phyloP scores from a whole-genome alignment of 2,888 invertebrate genomes.

The Pardosa pseudoannulata region DNA sequence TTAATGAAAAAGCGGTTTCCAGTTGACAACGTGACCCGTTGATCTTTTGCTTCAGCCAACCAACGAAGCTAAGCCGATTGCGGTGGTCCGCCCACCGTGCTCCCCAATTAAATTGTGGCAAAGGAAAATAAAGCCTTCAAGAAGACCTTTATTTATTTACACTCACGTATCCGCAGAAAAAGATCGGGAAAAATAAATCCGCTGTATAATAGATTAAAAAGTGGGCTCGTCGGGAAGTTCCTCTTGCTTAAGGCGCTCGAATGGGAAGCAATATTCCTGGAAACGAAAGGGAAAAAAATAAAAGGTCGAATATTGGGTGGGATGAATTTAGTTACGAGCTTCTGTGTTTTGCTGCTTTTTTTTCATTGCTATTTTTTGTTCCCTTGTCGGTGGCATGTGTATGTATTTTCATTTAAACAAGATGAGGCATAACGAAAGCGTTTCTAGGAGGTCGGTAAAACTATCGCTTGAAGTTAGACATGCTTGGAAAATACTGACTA shows the following conservation, averaged over 20 bases:
- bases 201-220: slow-evolving; percentile 66
- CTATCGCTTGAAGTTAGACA: no score
- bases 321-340: not conserved
- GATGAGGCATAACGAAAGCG: no score
- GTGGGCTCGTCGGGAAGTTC: slow-evolving; percentile 14
- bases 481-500: no score
- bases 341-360: not conserved
- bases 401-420: no score
- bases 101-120: slow-evolving; percentile 68
- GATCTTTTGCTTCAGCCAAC: slow-evolving; percentile 29
- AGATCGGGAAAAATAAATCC: slow-evolving; percentile 45
- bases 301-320: not conserved
- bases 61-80: slow-evolving; percentile 63
- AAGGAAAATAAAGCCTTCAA: slow-evolving; percentile 58
- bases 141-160: slow-evolving; percentile 66
- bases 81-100: slow-evolving; percentile 34
- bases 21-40: slow-evolving; percentile 66
- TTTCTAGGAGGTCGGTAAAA: no score
- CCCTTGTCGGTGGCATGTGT: no score
- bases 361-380: not conserved
- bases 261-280: not conserved
- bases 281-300: not conserved
- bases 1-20: slow-evolving; percentile 64
- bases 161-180: slow-evolving; percentile 24
- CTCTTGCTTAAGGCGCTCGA: not conserved